These are phyloP conservation scores for Peromyscus polionotus DNA, from an alignment of 2,113 vertebrate species.

Conservation along the genomic window DNA sequence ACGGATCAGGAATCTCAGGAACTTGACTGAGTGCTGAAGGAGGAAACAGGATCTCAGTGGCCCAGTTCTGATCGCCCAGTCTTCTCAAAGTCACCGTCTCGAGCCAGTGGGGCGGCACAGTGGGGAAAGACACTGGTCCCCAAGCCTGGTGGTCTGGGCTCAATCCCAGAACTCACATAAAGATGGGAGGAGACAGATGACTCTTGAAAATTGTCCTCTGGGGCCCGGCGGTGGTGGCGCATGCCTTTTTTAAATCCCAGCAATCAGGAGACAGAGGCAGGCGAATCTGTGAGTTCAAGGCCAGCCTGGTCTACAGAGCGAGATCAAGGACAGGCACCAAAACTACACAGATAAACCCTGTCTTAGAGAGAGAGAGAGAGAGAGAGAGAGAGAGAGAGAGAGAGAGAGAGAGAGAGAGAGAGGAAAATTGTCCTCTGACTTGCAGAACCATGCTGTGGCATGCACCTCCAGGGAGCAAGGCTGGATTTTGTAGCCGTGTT, in stretches of 20 bases:
- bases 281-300: too few relatives aligned
- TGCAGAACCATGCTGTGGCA: background rate
- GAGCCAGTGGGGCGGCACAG: background rate
- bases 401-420: too few relatives aligned
- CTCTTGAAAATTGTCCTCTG: background rate
- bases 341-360: too few relatives aligned
- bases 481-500: background rate
- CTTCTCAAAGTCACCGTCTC: background rate
- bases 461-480: background rate
- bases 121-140: background rate
- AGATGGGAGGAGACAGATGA: background rate
- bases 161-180: background rate
- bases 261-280: too few relatives aligned
- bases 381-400: too few relatives aligned
- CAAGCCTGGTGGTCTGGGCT: background rate
- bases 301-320: too few relatives aligned
- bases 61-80: background rate
- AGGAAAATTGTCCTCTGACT: background rate
- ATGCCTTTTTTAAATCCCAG: too few relatives aligned
- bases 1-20: background rate
- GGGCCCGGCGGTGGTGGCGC: too few relatives aligned
- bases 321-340: too few relatives aligned
- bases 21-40: background rate
- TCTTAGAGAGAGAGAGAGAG: too few relatives aligned
- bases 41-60: background rate